These are phyloP conservation scores for Microchrysa polita DNA, from an alignment of 2,888 invertebrate genomes.

Conservation along the genomic window DNA sequence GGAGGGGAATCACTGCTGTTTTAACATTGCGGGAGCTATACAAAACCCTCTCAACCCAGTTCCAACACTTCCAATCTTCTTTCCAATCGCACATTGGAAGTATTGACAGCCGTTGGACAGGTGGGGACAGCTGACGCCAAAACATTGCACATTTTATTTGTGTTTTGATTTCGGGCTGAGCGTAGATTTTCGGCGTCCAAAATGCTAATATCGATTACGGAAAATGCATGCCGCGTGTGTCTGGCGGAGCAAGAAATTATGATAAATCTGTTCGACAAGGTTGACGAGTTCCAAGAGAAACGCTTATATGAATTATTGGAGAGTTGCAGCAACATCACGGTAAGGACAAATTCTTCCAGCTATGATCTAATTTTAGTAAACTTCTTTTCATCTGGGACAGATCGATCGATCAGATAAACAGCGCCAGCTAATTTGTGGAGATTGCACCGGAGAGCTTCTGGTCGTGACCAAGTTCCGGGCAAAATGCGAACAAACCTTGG, in stretches of 20 bases:
- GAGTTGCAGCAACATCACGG: conserved; percentile 56
- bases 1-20: too few relatives aligned
- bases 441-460: conserved; percentile 60
- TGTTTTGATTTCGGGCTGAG: background rate
- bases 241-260: conserved; percentile 57
- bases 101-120: background rate
- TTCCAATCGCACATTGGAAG: too few relatives aligned
- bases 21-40: too few relatives aligned
- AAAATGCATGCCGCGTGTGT: conserved; percentile 59
- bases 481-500: conserved; percentile 57
- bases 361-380: background rate
- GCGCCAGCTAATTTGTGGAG: conserved; percentile 60
- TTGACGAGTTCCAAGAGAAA: conserved; percentile 57
- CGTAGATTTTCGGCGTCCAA: background rate
- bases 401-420: conserved; percentile 55
- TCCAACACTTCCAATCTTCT: too few relatives aligned
- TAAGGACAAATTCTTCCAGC: conserved; percentile 44
- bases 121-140: conserved; percentile 6
- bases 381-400: conserved; percentile 50
- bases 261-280: conserved; percentile 59
- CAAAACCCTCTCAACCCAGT: too few relatives aligned
- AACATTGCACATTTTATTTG: conserved; percentile 15
- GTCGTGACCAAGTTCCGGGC: conserved; percentile 59
- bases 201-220: conserved; percentile 52
- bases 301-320: conserved; percentile 57